Evolutionary conservation across 2,888 invertebrate species (phyloP), one percentile per base, ranked within the genome.

Genomic region (Heliconius erato): DNA sequence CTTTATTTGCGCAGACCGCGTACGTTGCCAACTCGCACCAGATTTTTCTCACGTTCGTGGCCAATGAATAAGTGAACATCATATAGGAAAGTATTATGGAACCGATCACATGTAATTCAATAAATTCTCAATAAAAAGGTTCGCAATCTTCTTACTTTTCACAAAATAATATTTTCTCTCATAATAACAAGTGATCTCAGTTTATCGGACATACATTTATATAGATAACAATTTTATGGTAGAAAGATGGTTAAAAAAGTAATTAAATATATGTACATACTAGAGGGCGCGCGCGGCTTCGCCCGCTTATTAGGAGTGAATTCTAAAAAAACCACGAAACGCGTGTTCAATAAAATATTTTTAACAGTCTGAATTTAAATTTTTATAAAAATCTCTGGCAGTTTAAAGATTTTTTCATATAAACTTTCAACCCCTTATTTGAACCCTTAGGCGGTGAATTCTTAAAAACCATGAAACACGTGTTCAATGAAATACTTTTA

Each of bases 131-230:
- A 89, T 90, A 88, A 91, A 91, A 91, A 85, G 89, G 89, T 91
- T 90, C 90, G 89, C 90, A 90, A 88, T 91, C 92, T 91, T 87
- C 88, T 88, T 86, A 88, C 88, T 90, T 88, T 85, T 88, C 87
- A 89, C 90, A 89, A 91, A 91, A 90, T 90, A 9, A 16, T 76
- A 63, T 76, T 90, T 91, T 88, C 87, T 88, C 89, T 91, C 89
- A 89, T 92, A 92, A 92, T 92, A 92, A 92, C 92, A n/a, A 90
- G 88, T 88, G 85, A 86, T 87, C 88, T 88, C 23, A 16, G n/a
- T 49, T 2, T 28, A 28, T 12, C 49, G 14, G 44, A 26, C 6
- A 44, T 16, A 74, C 19, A 28, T 74, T 74, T 44, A 26, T 49
- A 23, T 23, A 7, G 6, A 67, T n/a, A 26, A 59, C 9, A 23